Evolutionary conservation across 2,113 vertebrate genomes (phyloP).

Genomic region (human): GRCh38 chr4:156414001-156414500

Average conservation of each 20-base stretch:
- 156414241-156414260: background rate
- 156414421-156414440: background rate
- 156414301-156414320: background rate
- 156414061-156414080: background rate
- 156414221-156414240: background rate
- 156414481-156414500: slow-evolving; percentile 24
- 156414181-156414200: background rate
- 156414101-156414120: background rate
- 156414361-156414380: too few species aligned
- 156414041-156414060: background rate
- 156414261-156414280: background rate
- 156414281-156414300: background rate
- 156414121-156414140: background rate
- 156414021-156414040: background rate
- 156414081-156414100: background rate
- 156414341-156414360: background rate
- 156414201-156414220: background rate
- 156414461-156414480: background rate
- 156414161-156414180: background rate
- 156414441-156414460: background rate
- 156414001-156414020: background rate
- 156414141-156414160: background rate
- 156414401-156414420: background rate
- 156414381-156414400: background rate
- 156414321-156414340: background rate